Percentiles rank a stretch among this genome's conserved stretches.
These are phyloP conservation scores for Drosophila mimica DNA, from an alignment of 2,888 invertebrate species.

Conservation along the genomic window DNA sequence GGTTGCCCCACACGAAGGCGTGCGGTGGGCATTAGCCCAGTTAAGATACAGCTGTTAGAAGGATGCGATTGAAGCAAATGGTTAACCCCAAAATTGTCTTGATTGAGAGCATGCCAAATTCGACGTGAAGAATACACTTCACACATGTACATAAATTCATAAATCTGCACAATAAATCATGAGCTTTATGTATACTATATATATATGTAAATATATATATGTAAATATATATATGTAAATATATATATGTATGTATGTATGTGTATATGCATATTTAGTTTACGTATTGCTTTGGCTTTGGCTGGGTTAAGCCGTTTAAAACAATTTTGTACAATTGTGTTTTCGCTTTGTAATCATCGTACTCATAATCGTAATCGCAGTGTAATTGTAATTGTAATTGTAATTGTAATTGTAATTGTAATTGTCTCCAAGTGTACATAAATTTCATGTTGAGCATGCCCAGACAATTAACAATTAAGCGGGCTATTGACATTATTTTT, in stretches of 20 bases:
- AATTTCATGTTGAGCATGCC: conserved; percentile 35
- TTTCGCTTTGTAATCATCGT: conserved; percentile 37
- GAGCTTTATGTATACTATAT: too few species aligned
- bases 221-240: too few species aligned
- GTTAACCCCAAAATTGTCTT: conserved; percentile 5
- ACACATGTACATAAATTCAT: neutral
- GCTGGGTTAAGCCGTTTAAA: conserved; percentile 31
- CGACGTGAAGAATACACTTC: conserved; percentile 4
- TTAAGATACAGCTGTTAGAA: conserved; percentile 19
- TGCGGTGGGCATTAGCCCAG: conserved; percentile 36
- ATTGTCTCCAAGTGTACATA: conserved; percentile 35
- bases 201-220: neutral
- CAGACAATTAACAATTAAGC: conserved; percentile 53
- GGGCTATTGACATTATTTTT: conserved; percentile 49
- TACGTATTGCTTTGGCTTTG: conserved; percentile 16
- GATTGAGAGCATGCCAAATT: conserved; percentile 35
- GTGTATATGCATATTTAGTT: conserved; percentile 10
- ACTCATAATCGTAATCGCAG: conserved; percentile 24
- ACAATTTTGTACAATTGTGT: conserved; percentile 33
- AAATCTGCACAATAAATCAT: conserved; percentile 18
- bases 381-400: conserved; percentile 10
- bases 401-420: conserved; percentile 33
- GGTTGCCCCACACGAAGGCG: conserved; percentile 20
- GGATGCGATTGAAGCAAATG: conserved; percentile 5
- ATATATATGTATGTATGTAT: neutral